A percentile compares a stretch with the other conserved stretches of the same genome.
These are phyloP conservation scores for Cotesia glomerata DNA, from an alignment of 1,140 invertebrate species.

Conservation along the genomic window DNA sequence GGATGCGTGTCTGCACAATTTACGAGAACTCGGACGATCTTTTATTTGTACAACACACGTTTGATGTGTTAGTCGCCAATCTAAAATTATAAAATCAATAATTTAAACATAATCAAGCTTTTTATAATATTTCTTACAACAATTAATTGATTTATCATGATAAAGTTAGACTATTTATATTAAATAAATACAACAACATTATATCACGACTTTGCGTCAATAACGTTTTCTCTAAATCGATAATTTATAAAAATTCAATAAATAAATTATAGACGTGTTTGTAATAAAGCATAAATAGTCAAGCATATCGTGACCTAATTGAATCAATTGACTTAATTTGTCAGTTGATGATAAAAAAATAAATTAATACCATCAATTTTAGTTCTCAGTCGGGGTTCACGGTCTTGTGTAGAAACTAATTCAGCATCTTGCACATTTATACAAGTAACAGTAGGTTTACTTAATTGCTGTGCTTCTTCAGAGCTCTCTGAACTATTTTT, in stretches of 20 bases:
- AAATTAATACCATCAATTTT: constrained; percentile 6
- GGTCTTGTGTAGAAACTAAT: constrained; percentile 32
- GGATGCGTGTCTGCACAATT: constrained; percentile 53
- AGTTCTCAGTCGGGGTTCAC: neutral
- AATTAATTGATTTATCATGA: no score
- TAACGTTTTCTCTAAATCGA: no score
- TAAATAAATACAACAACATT: no score
- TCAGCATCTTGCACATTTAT: constrained; percentile 53
- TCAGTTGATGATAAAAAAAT: neutral
- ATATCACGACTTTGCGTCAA: no score
- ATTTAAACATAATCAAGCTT: neutral
- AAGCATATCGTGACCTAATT: neutral
- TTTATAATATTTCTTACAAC: neutral
- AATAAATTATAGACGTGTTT: neutral
- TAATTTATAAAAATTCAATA: no score
- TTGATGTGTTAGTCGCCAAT: constrained; percentile 44
- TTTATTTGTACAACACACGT: constrained; percentile 50
- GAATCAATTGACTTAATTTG: neutral
- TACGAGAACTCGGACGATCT: constrained; percentile 42
- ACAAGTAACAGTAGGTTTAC: constrained; percentile 47
- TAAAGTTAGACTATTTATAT: no score
- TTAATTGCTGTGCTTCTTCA: constrained; percentile 61
- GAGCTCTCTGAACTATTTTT: constrained; percentile 90
- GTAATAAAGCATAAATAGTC: no score
- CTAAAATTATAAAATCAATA: constrained; percentile 32